Conservation (phyloP, 2,797 vertebrate species). For the Danio aesculapii region DNA sequence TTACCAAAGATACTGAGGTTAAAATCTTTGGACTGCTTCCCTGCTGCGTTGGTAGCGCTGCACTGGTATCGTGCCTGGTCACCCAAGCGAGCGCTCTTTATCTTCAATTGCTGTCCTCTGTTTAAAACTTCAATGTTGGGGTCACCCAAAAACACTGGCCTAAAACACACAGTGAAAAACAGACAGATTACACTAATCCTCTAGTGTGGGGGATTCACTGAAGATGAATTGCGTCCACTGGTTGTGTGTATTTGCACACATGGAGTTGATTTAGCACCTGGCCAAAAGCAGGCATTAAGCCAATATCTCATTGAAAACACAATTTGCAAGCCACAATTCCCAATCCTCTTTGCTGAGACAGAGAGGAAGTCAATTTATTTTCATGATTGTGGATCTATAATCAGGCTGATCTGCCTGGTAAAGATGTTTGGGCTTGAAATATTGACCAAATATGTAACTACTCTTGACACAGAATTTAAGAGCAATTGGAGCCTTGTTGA, state of each 20-base stretch:
- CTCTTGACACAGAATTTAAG: not conserved
- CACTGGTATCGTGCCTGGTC: slow-evolving; percentile 95
- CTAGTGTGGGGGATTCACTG: not conserved
- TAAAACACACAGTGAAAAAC: slow-evolving; percentile 62
- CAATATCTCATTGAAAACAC: not conserved
- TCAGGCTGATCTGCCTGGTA: not conserved
- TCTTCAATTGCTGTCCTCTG: slow-evolving; percentile 85
- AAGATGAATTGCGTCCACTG: not conserved
- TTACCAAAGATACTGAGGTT: slow-evolving; percentile 87
- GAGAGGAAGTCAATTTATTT: not conserved
- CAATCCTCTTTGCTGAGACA: not conserved
- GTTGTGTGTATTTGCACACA: not conserved
- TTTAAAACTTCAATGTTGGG: slow-evolving; percentile 86
- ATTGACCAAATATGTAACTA: not conserved
- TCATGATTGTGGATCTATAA: not conserved
- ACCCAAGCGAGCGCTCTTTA: slow-evolving; percentile 85
- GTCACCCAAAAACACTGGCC: slow-evolving; percentile 88
- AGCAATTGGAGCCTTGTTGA: not conserved
- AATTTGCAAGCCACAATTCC: not conserved
- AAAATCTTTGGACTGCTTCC: slow-evolving; percentile 89
- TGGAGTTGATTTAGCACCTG: not conserved
- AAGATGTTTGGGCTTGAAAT: slow-evolving; percentile 5
- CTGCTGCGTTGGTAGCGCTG: slow-evolving; percentile 85
- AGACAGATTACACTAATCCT: not conserved
- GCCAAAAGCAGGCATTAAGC: not conserved